Evolutionary conservation across 2,113 vertebrate species (phyloP).

Genomic region (Ceratotherium simum): DNA sequence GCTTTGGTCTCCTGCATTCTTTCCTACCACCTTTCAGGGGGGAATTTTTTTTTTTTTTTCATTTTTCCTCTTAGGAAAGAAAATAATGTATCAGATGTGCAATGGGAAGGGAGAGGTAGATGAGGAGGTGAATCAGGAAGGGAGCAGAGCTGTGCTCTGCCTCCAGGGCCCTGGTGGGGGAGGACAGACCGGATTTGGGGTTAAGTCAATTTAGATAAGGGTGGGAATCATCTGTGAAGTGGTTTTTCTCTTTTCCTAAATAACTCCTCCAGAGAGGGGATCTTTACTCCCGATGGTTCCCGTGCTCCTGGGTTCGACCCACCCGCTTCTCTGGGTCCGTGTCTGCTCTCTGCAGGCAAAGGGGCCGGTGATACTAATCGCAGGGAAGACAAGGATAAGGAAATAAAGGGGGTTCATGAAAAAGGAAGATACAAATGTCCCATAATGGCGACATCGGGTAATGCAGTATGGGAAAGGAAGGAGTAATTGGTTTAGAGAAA

Average conservation of each 20-base stretch:
- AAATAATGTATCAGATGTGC: neutral
- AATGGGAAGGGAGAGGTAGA: neutral
- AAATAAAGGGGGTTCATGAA: neutral
- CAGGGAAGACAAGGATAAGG: conserved; percentile 27
- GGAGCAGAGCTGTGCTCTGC: too few relatives aligned
- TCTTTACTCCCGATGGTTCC: conserved; percentile 50
- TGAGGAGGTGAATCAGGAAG: accelerated
- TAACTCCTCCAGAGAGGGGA: conserved; percentile 74
- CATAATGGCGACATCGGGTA: conserved; percentile 60
- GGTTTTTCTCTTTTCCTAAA: conserved; percentile 73
- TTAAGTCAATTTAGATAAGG: neutral
- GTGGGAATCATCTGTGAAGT: neutral
- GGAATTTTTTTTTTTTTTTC: too few relatives aligned
- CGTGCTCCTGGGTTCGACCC: conserved; percentile 58
- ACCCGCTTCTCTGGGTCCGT: conserved; percentile 56
- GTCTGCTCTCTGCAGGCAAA: conserved; percentile 33
- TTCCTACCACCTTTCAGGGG: neutral
- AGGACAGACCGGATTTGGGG: conserved; percentile 71
- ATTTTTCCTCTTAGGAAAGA: neutral
- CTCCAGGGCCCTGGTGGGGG: conserved; percentile 67
- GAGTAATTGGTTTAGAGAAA: conserved; percentile 42
- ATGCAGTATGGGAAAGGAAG: conserved; percentile 13
- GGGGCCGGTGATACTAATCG: neutral
- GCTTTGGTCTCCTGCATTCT: accelerated
- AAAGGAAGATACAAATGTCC: neutral